Base-by-base conservation (phyloP, 2,113 vertebrate species). In the Balaeniceps rex region DNA sequence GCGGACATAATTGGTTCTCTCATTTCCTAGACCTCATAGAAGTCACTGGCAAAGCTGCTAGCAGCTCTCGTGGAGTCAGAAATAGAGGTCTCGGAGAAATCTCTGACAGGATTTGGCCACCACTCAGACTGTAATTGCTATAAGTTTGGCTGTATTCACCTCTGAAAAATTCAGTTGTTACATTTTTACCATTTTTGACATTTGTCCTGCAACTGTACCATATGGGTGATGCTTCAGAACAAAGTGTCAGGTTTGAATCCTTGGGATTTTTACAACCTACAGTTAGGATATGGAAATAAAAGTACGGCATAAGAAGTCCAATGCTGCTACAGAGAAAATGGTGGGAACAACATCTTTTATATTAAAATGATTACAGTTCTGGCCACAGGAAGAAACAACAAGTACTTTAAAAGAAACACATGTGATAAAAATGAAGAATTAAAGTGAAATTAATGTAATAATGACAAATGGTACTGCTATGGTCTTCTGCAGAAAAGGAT, bases 371-470 rank as follows among this genome's bases (percentile, higher is more conserved):
- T 82, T 65, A 80, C 54, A 58, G 12, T 34, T 83, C 74, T 80
- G 51, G 83, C 54, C 96, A 95, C 78, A 93, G 94, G 78, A 95
- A 94, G 81, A 95, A 95, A 90, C 54, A 91, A 83, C 44, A 77
- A 40, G 68, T 81, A 86, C 68, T 95, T 96, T 86, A 77, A 94
- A 90, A 91, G 49, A 91, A 96, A 93, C 8, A 46, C 66, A n/a
- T 75, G n/a, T 75, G 81, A 95, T 92, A 94, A 95, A 94, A 94
- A 74, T 80, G 87, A 95, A 72, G 89, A 94, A 88, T 96, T 95
- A 44, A 91, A 95, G 47, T 70, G 51, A 94, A 95, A 91, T 80
- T 54, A 96, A 94, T 57, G 63, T 61, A 94, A 85, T 86, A 91
- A 74, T 96, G 91, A 97, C 68, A 91, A 97, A 96, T 88, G 84